These are phyloP conservation scores for Sebastes ruberrimus DNA, from an alignment of 2,797 vertebrate species.

Conservation along the genomic window DNA sequence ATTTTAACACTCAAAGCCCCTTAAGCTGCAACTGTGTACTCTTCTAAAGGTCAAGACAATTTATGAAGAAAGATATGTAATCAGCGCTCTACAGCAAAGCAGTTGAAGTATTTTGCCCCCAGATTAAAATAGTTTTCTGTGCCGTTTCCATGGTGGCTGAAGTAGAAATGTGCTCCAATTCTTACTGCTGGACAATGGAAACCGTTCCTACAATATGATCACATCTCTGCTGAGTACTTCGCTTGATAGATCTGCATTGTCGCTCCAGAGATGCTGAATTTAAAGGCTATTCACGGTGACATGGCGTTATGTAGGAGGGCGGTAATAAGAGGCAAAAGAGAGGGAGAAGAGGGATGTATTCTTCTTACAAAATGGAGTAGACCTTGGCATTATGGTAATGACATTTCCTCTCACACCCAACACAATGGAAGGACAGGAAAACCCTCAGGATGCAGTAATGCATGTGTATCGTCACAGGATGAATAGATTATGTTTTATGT, in stretches of 20 bases:
- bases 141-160: neutral
- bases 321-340: slow-evolving; percentile 2
- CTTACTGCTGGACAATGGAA: neutral
- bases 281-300: slow-evolving; percentile 21
- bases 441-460: slow-evolving; percentile 4
- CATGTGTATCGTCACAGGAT: neutral
- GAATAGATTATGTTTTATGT: slow-evolving; percentile 8
- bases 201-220: neutral
- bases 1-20: neutral
- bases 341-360: slow-evolving; percentile 12
- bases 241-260: neutral
- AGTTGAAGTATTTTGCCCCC: neutral
- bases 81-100: neutral
- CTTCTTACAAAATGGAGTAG: slow-evolving; percentile 14
- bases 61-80: neutral
- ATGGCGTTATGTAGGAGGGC: neutral
- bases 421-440: slow-evolving; percentile 20
- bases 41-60: neutral
- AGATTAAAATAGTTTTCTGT: neutral
- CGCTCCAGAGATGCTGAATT: slow-evolving; percentile 7
- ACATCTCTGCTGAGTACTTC: slow-evolving; percentile 9
- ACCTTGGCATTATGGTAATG: slow-evolving; percentile 17
- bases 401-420: neutral
- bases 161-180: neutral
- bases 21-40: neutral